A percentile compares a stretch with the other conserved stretches of the same genome.
Evolutionary conservation across 2,797 vertebrate species (phyloP).

Genomic region (Hapalemur alaotrensis): DNA sequence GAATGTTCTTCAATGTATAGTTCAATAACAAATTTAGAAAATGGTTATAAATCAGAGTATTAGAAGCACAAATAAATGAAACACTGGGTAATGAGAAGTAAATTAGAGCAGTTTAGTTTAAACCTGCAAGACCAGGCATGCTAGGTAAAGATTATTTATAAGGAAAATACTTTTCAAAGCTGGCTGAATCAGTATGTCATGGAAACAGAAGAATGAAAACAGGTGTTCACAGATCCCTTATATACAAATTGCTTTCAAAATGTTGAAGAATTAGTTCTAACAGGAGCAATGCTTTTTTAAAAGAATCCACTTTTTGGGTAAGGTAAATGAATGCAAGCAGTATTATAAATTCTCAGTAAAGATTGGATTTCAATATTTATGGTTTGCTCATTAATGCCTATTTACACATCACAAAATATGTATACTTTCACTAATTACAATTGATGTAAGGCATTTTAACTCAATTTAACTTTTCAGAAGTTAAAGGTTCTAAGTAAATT

Average conservation of each 20-base stretch:
- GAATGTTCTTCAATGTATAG: not conserved
- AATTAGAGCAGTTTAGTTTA: constrained; percentile 36
- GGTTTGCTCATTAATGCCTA: constrained; percentile 27
- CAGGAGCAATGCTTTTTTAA: not conserved
- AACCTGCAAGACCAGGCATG: not conserved
- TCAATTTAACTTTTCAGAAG: not conserved
- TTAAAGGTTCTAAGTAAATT: not conserved
- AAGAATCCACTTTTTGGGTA: not conserved
- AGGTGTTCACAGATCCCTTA: not conserved
- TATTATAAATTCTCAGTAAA: not conserved
- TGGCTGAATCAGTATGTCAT: not conserved
- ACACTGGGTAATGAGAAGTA: not conserved
- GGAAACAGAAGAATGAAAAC: not conserved
- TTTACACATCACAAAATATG: constrained; percentile 17
- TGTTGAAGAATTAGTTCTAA: constrained; percentile 20
- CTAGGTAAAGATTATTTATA: not conserved
- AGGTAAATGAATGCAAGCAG: not conserved
- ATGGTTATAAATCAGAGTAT: constrained; percentile 19
- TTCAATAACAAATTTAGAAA: constrained; percentile 43
- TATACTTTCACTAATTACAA: not conserved
- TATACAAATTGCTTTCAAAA: not conserved
- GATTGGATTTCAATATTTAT: not conserved
- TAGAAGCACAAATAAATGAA: constrained; percentile 37
- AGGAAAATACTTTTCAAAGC: constrained; percentile 1
- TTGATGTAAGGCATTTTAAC: not conserved